phyloP scores from a whole-genome alignment of 2,888 invertebrate species.

The Dolichomitus sp. region DNA sequence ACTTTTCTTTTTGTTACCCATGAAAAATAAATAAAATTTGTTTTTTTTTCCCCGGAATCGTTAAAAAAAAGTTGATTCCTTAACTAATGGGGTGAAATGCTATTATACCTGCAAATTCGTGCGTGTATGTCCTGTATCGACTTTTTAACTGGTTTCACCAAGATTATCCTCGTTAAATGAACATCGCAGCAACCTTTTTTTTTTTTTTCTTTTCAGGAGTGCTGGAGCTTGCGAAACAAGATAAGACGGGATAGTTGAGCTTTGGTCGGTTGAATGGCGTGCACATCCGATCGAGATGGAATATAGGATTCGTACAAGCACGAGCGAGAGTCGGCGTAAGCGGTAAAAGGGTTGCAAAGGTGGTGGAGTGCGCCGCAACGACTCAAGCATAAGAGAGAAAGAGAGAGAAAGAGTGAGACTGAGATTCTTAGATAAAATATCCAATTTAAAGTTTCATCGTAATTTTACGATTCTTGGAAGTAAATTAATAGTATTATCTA shows the following conservation, averaged over 20 bases:
- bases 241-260: conserved; percentile 47
- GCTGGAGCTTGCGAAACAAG: conserved; percentile 48
- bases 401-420: conserved; percentile 59
- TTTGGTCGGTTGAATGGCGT: conserved; percentile 47
- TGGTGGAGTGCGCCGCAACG: not conserved
- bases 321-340: conserved; percentile 10
- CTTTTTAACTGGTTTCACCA: conserved; percentile 20
- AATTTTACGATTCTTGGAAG: conserved; percentile 85
- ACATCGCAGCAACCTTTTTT: conserved; percentile 15
- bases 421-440: conserved; percentile 70
- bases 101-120: conserved; percentile 5
- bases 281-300: conserved; percentile 53
- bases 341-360: not conserved
- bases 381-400: conserved; percentile 12
- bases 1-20: not conserved
- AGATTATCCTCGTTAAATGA: conserved; percentile 41
- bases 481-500: conserved; percentile 85
- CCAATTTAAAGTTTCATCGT: conserved; percentile 78
- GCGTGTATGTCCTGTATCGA: conserved; percentile 35
- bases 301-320: conserved; percentile 5
- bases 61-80: too few relatives aligned
- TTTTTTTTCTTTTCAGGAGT: not conserved
- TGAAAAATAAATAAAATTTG: not conserved
- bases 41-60: too few relatives aligned
- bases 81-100: not conserved